Evolutionary conservation across 2,113 vertebrate genomes (phyloP).

Genomic region (Sceloporus tristichus): DNA sequence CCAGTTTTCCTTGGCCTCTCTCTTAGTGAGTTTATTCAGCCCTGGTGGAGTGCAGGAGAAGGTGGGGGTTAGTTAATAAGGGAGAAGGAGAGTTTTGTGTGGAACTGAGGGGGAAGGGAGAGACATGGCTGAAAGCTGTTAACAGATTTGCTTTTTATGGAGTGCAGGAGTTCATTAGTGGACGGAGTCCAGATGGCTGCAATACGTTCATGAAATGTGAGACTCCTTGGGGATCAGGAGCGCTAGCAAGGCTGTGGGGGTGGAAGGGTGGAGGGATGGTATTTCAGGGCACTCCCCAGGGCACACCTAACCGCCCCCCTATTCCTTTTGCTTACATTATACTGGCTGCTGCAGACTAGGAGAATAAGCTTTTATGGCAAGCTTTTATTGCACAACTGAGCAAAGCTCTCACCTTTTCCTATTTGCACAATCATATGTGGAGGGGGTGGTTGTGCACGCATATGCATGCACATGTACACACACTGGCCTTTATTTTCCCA

Average conservation of each 20-base stretch:
- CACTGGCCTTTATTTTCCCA: background rate
- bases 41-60: constrained; percentile 20
- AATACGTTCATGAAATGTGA: constrained; percentile 75
- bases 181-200: constrained; percentile 79
- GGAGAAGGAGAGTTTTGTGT: constrained; percentile 53
- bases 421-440: background rate
- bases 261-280: constrained; percentile 61
- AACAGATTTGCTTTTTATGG: constrained; percentile 79
- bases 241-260: constrained; percentile 36
- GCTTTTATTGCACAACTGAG: background rate
- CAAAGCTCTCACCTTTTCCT: constrained; percentile 27
- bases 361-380: constrained; percentile 31
- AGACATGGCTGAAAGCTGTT: constrained; percentile 69
- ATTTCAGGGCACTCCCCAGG: constrained; percentile 69
- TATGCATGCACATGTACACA: background rate
- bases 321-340: background rate
- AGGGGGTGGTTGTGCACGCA: too few species aligned
- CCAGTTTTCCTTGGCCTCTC: constrained; percentile 62
- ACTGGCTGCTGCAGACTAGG: constrained; percentile 5
- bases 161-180: constrained; percentile 79
- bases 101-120: constrained; percentile 46
- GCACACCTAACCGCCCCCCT: constrained; percentile 64
- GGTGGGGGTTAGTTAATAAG: constrained; percentile 35
- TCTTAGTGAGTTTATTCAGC: constrained; percentile 32
- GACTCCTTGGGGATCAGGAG: constrained; percentile 66